Base-by-base conservation (phyloP, 2,797 vertebrate species). In the Sebastes umbrosus region DNA sequence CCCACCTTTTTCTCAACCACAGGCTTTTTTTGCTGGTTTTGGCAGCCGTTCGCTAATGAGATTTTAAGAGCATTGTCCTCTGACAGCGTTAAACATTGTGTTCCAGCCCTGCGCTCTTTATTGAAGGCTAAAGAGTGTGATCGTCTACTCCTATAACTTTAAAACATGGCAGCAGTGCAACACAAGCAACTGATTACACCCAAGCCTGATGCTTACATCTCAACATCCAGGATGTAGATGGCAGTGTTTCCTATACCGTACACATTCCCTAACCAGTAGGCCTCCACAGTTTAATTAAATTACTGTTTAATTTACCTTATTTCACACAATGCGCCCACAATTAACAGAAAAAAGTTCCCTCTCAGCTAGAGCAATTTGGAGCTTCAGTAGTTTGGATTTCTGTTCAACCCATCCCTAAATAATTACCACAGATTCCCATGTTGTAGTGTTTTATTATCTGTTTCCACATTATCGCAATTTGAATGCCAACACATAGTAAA, bases 11-110 rank as follows among this genome's bases (percentile, higher is more conserved):
- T 70, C 62, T 65, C 25, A 73, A 66, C 78, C n/a, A 3, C 75
- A 57, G 64, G 63, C 71, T 34, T 76, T 76, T 50, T 52, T 73
- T 13, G 22, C 71, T 73, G 20, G 50, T 64, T 81, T 83, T 84
- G 85, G 85, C 87, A 82, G 70, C 27, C 2, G 0, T 46, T 69
- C 10, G n/a, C 76, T 85, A 89, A 88, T 79, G 74, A 75, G 78
- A 70, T 82, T 87, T 88, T 85, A 80, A 90, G 80, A 75, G 59
- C 69, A 76, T 69, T 74, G 75, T 88, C 80, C 78, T 82, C 77
- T 67, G 67, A 87, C 39, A 68, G 74, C 25, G 57, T 60, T 1
- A 34, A 64, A 66, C 58, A 25, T 69, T 55, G 16, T 57, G 67
- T 72, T 88, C 73, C 75, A 80, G 27, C 67, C 67, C 54, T 69